Conservation (phyloP, 2,113 vertebrate genomes). For the Odontophorus gujanensis region DNA sequence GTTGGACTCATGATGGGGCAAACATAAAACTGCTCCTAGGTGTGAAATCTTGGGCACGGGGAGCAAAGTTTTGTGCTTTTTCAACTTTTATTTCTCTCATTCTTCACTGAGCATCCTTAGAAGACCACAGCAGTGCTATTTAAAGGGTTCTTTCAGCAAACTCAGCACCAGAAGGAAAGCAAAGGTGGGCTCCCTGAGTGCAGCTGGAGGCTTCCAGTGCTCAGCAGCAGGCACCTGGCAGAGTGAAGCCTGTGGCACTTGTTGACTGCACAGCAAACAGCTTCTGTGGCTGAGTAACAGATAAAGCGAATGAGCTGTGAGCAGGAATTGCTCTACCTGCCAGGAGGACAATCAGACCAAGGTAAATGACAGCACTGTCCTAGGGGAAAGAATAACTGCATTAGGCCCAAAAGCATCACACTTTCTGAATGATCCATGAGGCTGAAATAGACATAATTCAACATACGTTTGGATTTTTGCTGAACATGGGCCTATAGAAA, state of each 20-base stretch:
- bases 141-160: constrained; percentile 3
- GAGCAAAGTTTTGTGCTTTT: background rate
- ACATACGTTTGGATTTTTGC: rapidly evolving
- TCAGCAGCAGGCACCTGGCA: background rate
- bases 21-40: background rate
- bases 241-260: background rate
- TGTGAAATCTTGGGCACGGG: background rate
- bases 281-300: background rate
- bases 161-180: background rate
- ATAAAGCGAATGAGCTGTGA: constrained; percentile 2
- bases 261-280: constrained; percentile 10
- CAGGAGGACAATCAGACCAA: background rate
- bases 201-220: background rate
- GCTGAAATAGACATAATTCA: background rate
- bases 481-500: background rate
- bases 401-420: background rate
- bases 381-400: background rate
- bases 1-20: too few species aligned
- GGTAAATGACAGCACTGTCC: constrained; percentile 21
- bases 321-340: constrained; percentile 31
- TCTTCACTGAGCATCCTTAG: background rate
- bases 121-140: background rate
- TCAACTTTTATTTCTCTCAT: background rate
- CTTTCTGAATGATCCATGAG: background rate
- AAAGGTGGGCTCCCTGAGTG: background rate